These are phyloP conservation scores for Oreonectes daqikongensis DNA, from an alignment of 2,797 vertebrate genomes.

Conservation along the genomic window DNA sequence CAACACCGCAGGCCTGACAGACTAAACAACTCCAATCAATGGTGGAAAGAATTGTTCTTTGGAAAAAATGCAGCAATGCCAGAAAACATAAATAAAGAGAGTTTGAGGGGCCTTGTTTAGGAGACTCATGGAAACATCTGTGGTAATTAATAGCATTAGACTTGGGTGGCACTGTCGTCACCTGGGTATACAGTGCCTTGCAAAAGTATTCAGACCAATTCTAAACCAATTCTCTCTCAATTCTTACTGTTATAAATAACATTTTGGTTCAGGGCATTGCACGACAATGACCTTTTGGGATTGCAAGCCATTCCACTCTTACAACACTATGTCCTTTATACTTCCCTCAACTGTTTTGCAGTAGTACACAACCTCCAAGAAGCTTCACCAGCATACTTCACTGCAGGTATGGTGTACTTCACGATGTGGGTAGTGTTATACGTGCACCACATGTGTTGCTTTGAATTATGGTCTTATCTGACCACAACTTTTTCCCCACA, in stretches of 20 bases:
- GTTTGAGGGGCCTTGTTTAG: slow-evolving; percentile 67
- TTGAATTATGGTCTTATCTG: slow-evolving; percentile 24
- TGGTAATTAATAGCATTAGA: slow-evolving; percentile 75
- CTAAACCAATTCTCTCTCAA: slow-evolving; percentile 46
- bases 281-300: not conserved
- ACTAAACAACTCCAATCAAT: slow-evolving; percentile 90
- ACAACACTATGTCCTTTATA: not conserved
- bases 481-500: not conserved
- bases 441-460: slow-evolving; percentile 28
- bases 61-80: slow-evolving; percentile 75
- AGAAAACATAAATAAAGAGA: slow-evolving; percentile 81
- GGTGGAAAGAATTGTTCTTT: slow-evolving; percentile 81
- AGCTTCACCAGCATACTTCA: slow-evolving; percentile 3
- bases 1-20: slow-evolving; percentile 78
- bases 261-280: not conserved
- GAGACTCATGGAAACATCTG: slow-evolving; percentile 79
- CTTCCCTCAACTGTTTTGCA: not conserved
- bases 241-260: slow-evolving; percentile 28
- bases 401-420: not conserved
- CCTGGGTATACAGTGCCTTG: slow-evolving; percentile 56
- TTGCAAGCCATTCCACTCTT: not conserved
- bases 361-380: not conserved
- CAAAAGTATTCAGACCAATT: slow-evolving; percentile 20
- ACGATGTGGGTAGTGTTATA: slow-evolving; percentile 8
- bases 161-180: slow-evolving; percentile 76